Base-by-base conservation (phyloP, 1,140 invertebrate species). In the Drosophila baimaii region DNA sequence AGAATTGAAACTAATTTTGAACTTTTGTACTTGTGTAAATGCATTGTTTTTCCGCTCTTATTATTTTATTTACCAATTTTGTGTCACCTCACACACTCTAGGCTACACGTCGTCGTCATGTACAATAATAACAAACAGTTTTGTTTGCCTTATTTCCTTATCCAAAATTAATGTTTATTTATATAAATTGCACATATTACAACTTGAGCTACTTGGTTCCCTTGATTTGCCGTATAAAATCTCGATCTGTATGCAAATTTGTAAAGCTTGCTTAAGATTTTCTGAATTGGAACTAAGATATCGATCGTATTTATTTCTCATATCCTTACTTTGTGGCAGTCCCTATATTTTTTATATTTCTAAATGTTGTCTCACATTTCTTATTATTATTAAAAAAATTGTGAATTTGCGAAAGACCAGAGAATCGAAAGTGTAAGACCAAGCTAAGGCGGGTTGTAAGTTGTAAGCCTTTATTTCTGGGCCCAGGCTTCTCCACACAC, bases 131-230 rank as follows among this genome's bases (percentile, higher is more conserved):
- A 27, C 27, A 27, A 25, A 29, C 47, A 17, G 25, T 27, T 47
- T 17, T 47, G 1, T 77, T 52, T 65, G 9, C 56, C 57, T 75
- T 44, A 47, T 33, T 58, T n/a, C 15, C 41, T 81, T 81, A 35
- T 68, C 47, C 15, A 69, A 69, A 69, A 69, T 69, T 69, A 54
- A 54, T 61, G 19, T 52, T 65, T 64, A 13, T 76, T 43, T 54
- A 33, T 54, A 33, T 35, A 25, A 56, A 65, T 61, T 72, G 79
- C 79, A 88, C 79, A 65, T 66, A 69, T 66, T 70, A 78, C 82
- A 81, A 76, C 65, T 57, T 81, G 21, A 82, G 71, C 61, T 81
- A 79, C 78, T 85, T 86, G 82, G 71, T 82, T 86, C 52, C 64
- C 41, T 64, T 76, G 46, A 49, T 62, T 69, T 73, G 8, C 39